Evolutionary conservation across 2,113 vertebrate genomes (phyloP), one percentile per base, ranked within the genome.

Genomic region (Phyllostomus discolor): DNA sequence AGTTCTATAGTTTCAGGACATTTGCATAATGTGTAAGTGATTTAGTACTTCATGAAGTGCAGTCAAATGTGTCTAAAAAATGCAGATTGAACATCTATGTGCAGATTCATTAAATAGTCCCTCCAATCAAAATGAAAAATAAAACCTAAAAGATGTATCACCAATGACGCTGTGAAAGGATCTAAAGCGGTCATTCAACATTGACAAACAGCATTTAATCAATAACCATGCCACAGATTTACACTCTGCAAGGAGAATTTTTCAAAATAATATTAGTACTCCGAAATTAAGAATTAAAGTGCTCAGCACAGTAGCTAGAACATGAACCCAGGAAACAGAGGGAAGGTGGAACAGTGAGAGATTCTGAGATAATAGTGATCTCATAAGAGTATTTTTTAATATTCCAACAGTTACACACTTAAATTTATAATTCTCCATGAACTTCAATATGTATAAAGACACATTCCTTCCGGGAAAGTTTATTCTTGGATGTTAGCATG

Each of bases 101-200:
- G 41, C 50, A 0, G 0, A 78, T 81, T 78, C 64, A 33, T 91
- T 94, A 73, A 78, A 88, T 0, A 3, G 33, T 70, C 1, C 22
- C 43, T 90, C 82, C 41, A 64, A 80, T 70, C 17, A 97, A 97
- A 97, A 96, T 0, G 80, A 48, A 96, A 97, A 97, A 69, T 64
- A 24, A 93, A 87, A 2, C 20, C 19, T 50, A 17, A 69, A 89
- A 41, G 95, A 78, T 14, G 12, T 17, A 75, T 11, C 31, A n/a
- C 72, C 89, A 76, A 22, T 95, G 8, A 92, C 15, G 24, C 64
- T 69, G 52, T 33, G 14, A 83, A 86, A 84, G 33, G 7, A 93
- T 96, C 95, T 59, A 94, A 96, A 87, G 17, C 46, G 50, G 91
- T 97, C 87, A 94, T 80, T 46, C 31, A 84, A 73, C 0, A 48